Conservation (phyloP, 2,797 vertebrate species). For the Threskiornis aethiopicus region DNA sequence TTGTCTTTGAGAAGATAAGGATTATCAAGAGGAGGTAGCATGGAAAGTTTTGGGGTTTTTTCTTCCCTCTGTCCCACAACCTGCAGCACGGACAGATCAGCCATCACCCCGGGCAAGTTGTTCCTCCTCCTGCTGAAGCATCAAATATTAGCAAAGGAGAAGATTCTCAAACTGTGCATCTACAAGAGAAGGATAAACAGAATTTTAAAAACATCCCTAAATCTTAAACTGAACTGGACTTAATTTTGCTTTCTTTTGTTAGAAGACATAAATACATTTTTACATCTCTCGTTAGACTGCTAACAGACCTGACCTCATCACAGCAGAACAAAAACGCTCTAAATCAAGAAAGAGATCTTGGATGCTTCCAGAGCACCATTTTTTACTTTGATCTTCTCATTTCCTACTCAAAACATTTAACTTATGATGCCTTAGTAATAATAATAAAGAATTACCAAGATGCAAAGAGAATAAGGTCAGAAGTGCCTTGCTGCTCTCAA, state of each 20-base stretch:
- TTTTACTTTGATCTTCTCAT: not conserved
- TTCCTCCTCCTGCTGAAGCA: not conserved
- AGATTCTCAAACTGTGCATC: not conserved
- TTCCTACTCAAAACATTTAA: not conserved
- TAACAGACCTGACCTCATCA: not conserved
- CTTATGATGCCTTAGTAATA: not conserved
- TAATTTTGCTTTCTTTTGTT: slow-evolving; percentile 14
- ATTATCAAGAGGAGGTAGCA: not conserved
- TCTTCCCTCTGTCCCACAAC: not conserved
- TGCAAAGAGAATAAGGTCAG: not conserved
- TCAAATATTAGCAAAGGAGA: not conserved
- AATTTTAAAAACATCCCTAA: not conserved
- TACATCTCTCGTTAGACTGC: not conserved
- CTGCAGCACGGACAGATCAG: not conserved
- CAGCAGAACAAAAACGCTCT: not conserved
- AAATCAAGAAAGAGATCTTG: not conserved
- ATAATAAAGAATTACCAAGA: not conserved
- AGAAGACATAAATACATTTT: not conserved
- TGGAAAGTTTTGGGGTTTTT: not conserved
- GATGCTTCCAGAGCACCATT: not conserved
- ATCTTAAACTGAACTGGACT: not conserved
- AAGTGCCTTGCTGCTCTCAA: not conserved
- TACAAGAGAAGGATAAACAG: not conserved
- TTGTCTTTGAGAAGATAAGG: slow-evolving; percentile 14
- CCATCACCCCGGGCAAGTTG: not conserved